Evolutionary conservation across 2,113 vertebrate genomes (phyloP), one percentile per base, ranked within the genome.

Genomic region (Oncorhynchus gorbuscha): DNA sequence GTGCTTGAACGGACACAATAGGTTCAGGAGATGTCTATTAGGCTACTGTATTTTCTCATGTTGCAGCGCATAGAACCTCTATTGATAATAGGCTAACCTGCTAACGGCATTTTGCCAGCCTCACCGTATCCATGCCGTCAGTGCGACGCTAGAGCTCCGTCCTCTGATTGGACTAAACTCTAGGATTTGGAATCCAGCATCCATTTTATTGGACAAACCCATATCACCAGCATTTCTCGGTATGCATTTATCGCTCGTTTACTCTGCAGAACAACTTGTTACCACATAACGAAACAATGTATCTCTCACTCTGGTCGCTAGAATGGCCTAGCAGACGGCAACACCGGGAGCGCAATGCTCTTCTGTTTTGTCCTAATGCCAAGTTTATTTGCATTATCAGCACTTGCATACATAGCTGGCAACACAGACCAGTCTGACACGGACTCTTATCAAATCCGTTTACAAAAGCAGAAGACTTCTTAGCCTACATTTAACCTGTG

Each of bases 191-290:
- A 74, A 22, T 0, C 9, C 18, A 75, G 69, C 18, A 61, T 72
- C 30, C 71, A 75, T 78, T 78, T 87, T 88, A 95, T 95, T 96
- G 94, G 94, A 85, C 79, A 58, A 67, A 74, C 75, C 78, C 79
- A 88, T 77, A 90, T 90, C 92, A 90, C 78, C 92, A 87, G 77
- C 24, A 69, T 71, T 74, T 79, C 79, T 83, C 85, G 83, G 89
- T 90, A 86, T 62, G 73, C 87, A 83, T 92, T 89, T 91, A 88
- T 85, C 75, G 83, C 85, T 87, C 88, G 83, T 87, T 87, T 84
- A 84, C 88, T 89, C 84, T 86, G 78, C 85, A 68, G 84, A 88
- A 79, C 81, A 32, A 70, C 61, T 55, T 28, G 39, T 49, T 81
- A 91, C 87, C 87, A 85, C 87, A 79, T 88, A 91, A 75, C 78